phyloP scores from a whole-genome alignment of 1,140 invertebrate species.

The Drosophila mojavensis region DNA sequence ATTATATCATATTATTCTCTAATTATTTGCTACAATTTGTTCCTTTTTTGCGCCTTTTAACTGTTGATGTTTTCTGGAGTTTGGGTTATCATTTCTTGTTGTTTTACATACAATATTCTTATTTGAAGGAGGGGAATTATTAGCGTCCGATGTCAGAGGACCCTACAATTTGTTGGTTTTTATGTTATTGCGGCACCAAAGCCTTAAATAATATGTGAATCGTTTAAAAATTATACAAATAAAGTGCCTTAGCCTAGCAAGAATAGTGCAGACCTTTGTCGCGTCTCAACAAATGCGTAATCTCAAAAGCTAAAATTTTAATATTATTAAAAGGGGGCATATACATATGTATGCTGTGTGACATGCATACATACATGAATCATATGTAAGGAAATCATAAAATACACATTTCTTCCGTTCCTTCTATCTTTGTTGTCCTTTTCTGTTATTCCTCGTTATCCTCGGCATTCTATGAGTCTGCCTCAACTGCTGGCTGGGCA shows the following conservation, averaged over 20 bases:
- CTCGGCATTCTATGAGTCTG: slow-evolving; percentile 43
- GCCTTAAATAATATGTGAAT: slow-evolving; percentile 28
- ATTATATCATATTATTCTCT: slow-evolving; percentile 51
- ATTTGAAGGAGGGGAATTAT: slow-evolving; percentile 4
- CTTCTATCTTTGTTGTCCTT: not conserved
- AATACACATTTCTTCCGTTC: slow-evolving; percentile 29
- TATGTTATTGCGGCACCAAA: slow-evolving; percentile 18
- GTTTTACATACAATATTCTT: slow-evolving; percentile 21
- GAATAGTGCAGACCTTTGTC: slow-evolving; percentile 33
- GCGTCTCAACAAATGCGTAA: slow-evolving; percentile 46
- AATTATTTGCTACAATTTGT: slow-evolving; percentile 72
- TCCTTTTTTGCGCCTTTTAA: slow-evolving; percentile 35
- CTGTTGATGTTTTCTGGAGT: slow-evolving; percentile 17
- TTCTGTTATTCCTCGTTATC: not conserved
- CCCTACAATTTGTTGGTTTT: slow-evolving; percentile 5
- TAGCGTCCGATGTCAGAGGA: slow-evolving; percentile 2
- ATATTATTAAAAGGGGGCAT: slow-evolving; percentile 24
- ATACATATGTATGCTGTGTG: not conserved
- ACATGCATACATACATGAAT: slow-evolving; percentile 9
- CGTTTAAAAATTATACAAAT: slow-evolving; percentile 24
- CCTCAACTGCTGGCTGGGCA: slow-evolving; percentile 25
- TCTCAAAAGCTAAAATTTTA: slow-evolving; percentile 35
- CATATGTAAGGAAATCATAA: slow-evolving; percentile 40
- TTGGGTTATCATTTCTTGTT: slow-evolving; percentile 24
- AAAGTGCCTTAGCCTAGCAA: slow-evolving; percentile 37